phyloP scores from a whole-genome alignment of 2,113 vertebrate genomes.

The Cranoglanis bouderius region DNA sequence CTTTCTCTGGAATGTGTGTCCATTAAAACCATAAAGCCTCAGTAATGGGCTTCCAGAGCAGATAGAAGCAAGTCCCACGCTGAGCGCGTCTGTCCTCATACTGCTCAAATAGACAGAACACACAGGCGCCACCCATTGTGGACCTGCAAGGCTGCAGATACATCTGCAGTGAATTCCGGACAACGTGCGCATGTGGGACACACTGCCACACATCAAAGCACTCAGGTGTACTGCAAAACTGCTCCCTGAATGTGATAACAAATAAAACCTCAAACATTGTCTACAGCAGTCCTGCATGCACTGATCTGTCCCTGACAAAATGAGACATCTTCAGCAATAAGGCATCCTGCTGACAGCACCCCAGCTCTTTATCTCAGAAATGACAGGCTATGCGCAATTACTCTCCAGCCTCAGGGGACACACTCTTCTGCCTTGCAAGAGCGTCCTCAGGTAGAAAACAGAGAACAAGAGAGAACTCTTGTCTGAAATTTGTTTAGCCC shows the following conservation, averaged over 20 bases:
- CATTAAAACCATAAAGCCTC: slow-evolving; percentile 4
- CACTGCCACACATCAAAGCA: not conserved
- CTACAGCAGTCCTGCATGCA: slow-evolving; percentile 5
- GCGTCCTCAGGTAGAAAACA: slow-evolving; percentile 45
- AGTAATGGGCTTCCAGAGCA: slow-evolving; percentile 5
- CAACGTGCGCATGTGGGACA: not conserved
- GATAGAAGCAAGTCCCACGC: slow-evolving; percentile 1
- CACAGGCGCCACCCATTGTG: not conserved
- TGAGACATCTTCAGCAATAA: slow-evolving; percentile 41
- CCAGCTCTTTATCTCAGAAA: slow-evolving; percentile 61
- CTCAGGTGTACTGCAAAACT: not conserved
- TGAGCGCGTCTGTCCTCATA: not conserved
- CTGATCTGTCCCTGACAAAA: slow-evolving; percentile 32
- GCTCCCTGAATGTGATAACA: slow-evolving; percentile 2
- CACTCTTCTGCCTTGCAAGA: not conserved
- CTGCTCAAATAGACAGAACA: not conserved
- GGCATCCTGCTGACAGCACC: slow-evolving; percentile 51
- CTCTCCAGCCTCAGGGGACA: slow-evolving; percentile 56
- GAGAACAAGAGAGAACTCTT: slow-evolving; percentile 15
- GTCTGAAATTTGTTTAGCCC: slow-evolving; percentile 23
- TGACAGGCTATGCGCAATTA: slow-evolving; percentile 60
- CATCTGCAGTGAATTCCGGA: slow-evolving; percentile 4
- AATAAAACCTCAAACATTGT: slow-evolving; percentile 25
- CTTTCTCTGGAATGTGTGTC: slow-evolving; percentile 15
- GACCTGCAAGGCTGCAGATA: not conserved